These are phyloP conservation scores for Eulemur macaco DNA, from an alignment of 2,113 vertebrate genomes.

Conservation along the genomic window DNA sequence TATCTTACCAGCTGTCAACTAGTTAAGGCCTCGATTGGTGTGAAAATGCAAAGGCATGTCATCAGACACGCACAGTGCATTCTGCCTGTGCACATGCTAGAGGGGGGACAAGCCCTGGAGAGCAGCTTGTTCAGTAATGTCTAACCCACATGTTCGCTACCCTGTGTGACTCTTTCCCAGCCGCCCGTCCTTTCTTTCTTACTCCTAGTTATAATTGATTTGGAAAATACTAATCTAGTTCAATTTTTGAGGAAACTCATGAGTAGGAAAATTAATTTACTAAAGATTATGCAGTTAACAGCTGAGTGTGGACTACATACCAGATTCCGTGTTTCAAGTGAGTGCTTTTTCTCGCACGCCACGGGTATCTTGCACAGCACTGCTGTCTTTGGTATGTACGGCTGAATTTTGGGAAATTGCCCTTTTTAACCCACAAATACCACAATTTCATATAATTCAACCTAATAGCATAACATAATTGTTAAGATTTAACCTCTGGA, in stretches of 20 bases:
- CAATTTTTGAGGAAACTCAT: background rate
- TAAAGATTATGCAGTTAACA: background rate
- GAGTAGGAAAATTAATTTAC: background rate
- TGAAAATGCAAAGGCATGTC: rapidly evolving
- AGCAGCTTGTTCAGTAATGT: rapidly evolving
- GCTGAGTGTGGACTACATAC: rapidly evolving
- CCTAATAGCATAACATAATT: background rate
- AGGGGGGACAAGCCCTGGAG: rapidly evolving
- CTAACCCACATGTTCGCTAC: rapidly evolving
- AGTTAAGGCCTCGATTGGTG: background rate
- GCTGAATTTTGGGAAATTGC: background rate
- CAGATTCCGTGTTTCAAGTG: background rate
- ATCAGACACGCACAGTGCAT: rapidly evolving
- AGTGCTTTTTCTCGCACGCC: rapidly evolving
- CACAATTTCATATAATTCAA: rapidly evolving
- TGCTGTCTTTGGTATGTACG: rapidly evolving
- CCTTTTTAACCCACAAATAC: background rate
- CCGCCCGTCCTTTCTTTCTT: too few relatives aligned
- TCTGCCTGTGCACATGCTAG: rapidly evolving
- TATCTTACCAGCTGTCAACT: background rate
- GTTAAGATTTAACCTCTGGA: background rate
- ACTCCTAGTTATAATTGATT: background rate
- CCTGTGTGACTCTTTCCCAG: background rate
- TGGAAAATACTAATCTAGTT: background rate
- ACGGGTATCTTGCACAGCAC: rapidly evolving